Evolutionary conservation across 2,113 vertebrate species (phyloP), one percentile per base, ranked within the genome.

Genomic region (Ictalurus punctatus): DNA sequence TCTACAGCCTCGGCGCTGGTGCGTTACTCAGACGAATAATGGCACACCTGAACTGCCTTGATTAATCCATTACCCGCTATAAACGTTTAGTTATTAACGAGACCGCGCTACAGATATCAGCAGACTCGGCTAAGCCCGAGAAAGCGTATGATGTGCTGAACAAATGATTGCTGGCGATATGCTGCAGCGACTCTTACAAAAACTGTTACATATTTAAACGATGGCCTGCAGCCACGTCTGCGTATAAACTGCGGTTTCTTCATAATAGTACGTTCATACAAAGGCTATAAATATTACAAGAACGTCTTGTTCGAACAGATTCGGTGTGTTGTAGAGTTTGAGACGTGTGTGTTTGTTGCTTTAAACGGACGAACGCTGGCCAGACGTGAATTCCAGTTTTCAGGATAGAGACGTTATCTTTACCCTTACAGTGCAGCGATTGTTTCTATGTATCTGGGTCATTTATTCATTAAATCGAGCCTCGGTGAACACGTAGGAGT

Each of bases 381-480:
- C 58, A 63, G 81, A 83, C 37, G 56, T 82, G 52, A 82, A 37
- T 37, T 59, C 19, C 56, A 78, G 56, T 52, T 74, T n/a, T 81
- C 25, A 79, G 69, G 34, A 48, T 27, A 58, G 61, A 37, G 52
- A 8, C 71, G 67, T 78, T 76, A 56, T 85, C 74, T 71, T 67
- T 19, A 84, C 40, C 40, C 83, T 69, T 73, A 56, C 52, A 79
- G 56, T 30, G 71, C 63, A 54, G 84, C 40, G 84, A 86, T 74
- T 74, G 48, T 74, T 86, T 86, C 69, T 40, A 23, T 52, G 30
- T 34, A 52, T 74, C 67, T 58, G 84, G 84, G 84, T 74, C 84
- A 40, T 74, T 86, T 86, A 86, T 86, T 86, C 52, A 58, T 86
- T 86, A 86, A 74, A 54, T 25, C 54, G 27, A 54, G 69, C 69